Conservation (phyloP, 2,113 vertebrate species). For the Dipodomys stephensi region DNA sequence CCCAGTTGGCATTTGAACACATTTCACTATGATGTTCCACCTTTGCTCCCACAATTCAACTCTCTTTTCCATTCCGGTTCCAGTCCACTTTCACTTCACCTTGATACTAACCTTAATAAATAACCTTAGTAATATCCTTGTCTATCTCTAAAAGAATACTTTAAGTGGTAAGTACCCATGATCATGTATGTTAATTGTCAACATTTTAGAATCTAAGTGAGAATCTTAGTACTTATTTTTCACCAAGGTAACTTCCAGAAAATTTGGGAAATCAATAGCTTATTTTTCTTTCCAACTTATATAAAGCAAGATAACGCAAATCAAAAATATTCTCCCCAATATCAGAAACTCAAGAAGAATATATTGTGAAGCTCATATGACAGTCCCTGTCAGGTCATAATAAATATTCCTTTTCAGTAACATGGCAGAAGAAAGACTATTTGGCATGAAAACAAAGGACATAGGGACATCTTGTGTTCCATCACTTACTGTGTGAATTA, state of each 20-base stretch:
- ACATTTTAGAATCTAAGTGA: slow-evolving; percentile 27
- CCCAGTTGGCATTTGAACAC: background rate
- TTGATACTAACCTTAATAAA: background rate
- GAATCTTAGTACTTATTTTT: slow-evolving; percentile 40
- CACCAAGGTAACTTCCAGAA: slow-evolving; percentile 26
- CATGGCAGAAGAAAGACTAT: background rate
- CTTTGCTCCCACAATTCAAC: background rate
- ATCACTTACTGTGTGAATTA: background rate
- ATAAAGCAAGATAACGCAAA: slow-evolving; percentile 55
- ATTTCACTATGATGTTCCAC: background rate
- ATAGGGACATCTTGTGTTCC: background rate
- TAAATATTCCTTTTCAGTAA: background rate
- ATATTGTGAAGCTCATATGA: background rate
- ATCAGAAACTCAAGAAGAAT: background rate
- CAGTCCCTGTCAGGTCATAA: background rate
- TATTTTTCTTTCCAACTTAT: slow-evolving; percentile 69
- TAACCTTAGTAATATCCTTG: background rate
- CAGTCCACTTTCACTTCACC: background rate
- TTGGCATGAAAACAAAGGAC: background rate
- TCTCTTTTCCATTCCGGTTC: background rate
- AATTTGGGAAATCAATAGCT: slow-evolving; percentile 65
- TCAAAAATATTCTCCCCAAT: slow-evolving; percentile 63
- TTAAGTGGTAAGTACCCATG: background rate
- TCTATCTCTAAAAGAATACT: background rate
- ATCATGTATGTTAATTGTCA: background rate